phyloP scores from a whole-genome alignment of 2,888 invertebrate species.

The Oxycera nigricornis region DNA sequence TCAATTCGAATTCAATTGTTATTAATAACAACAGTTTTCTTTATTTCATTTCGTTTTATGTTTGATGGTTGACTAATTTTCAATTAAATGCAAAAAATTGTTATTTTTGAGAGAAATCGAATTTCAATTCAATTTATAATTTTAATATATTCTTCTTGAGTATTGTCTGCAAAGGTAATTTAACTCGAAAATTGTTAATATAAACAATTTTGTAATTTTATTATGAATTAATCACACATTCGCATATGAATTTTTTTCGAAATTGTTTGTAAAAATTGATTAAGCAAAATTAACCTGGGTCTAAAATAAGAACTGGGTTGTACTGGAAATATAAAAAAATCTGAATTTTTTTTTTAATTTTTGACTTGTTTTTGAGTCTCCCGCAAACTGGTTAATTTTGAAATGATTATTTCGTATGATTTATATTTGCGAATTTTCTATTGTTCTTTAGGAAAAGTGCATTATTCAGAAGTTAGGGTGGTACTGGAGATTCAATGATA shows the following conservation, averaged over 20 bases:
- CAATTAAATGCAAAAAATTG: background rate
- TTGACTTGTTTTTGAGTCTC: background rate
- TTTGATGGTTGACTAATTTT: background rate
- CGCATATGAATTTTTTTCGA: constrained; percentile 36
- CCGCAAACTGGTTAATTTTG: background rate
- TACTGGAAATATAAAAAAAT: background rate
- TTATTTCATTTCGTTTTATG: too few relatives aligned
- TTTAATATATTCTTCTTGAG: background rate
- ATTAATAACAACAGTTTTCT: background rate
- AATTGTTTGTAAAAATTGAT: constrained; percentile 24
- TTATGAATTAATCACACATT: constrained; percentile 40
- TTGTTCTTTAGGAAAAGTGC: constrained; percentile 33
- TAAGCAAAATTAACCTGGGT: background rate
- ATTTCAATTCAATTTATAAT: background rate
- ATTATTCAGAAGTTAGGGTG: constrained; percentile 24
- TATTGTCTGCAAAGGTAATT: background rate
- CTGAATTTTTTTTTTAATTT: background rate
- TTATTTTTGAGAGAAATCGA: background rate
- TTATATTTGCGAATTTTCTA: constrained; percentile 5
- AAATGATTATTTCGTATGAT: background rate
- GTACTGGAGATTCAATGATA: background rate
- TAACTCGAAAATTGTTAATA: constrained; percentile 1
- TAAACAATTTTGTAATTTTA: constrained; percentile 3
- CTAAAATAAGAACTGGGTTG: background rate
- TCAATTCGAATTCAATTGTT: constrained; percentile 15